Evolutionary conservation across 2,113 vertebrate species (phyloP), one percentile per base, ranked within the genome.

Genomic region (Ictalurus furcatus): DNA sequence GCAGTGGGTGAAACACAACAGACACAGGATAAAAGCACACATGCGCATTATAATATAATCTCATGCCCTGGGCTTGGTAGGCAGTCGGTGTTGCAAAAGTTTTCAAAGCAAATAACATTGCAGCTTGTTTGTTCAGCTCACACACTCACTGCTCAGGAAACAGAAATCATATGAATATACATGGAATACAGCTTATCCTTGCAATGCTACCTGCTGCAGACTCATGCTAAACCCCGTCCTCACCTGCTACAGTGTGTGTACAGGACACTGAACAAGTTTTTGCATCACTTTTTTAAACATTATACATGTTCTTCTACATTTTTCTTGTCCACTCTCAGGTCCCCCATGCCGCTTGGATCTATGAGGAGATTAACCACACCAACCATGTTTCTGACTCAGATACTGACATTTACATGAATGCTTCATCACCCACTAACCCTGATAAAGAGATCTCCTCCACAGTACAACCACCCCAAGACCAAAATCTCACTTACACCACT

Each of bases 401-500:
- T 30, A 82, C 44, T 23, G 65, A 30, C 34, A 6, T 71, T 54
- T 85, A 85, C 19, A 69, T 12, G 23, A 83, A 37, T 37, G 23
- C 13, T 71, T n/a, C 48, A 40, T 56, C 30, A 58, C 48, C 44
- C 9, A 13, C 16, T 56, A 69, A 87, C 23, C 48, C 65, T 13
- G 23, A 71, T 48, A 19, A 1, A 37, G 30, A 69, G 13, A 67
- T 54, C 30, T 4, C 6, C 23, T 63, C 30, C 63, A 87, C 56
- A n/a, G 56, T 37, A 40, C 48, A 82, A 81, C 44, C 48, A 82
- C 73, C 44, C 5, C 13, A 23, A 71, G 87, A 82, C 4, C n/a
- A 88, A 56, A 52, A 37, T n/a, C 63, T 83, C 6, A 71, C 52
- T 17, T 88, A 88, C 79, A 6, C 54, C 63, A 73, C 79, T 83